phyloP scores from a whole-genome alignment of 2,888 invertebrate genomes.

The Antheraea yamamai region DNA sequence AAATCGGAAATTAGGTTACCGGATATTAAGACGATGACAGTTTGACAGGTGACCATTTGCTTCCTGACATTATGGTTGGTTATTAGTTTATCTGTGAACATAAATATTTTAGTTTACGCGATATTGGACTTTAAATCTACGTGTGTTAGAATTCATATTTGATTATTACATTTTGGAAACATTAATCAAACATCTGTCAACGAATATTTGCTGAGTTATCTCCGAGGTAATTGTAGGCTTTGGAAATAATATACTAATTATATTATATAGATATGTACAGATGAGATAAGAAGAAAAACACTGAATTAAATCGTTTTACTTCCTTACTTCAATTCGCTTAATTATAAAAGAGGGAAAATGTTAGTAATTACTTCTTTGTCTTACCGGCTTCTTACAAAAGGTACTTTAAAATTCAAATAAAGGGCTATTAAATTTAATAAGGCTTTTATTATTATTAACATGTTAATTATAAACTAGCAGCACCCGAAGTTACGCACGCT shows the following conservation, averaged over 20 bases:
- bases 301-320: not conserved
- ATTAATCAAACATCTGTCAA: slow-evolving; percentile 4
- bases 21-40: slow-evolving; percentile 38
- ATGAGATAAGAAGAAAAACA: not conserved
- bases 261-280: not conserved
- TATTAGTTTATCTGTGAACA: slow-evolving; percentile 39
- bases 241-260: not conserved
- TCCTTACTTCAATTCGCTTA: not conserved
- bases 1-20: slow-evolving; percentile 23
- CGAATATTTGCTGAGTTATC: not conserved
- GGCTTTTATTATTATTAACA: not conserved
- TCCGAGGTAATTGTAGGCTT: not conserved
- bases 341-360: not conserved
- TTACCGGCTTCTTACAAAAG: not conserved
- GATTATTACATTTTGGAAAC: not conserved
- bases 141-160: not conserved
- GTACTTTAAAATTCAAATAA: not conserved
- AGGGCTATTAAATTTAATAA: not conserved
- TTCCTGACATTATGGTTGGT: slow-evolving; percentile 41
- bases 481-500: too few species aligned
- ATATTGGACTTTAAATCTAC: not conserved
- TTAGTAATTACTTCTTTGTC: not conserved
- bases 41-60: slow-evolving; percentile 43
- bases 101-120: not conserved
- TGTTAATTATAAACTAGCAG: too few species aligned